A percentile compares a stretch with the other conserved stretches of the same genome.
These are phyloP conservation scores for Lycophotia porphyrea DNA, from an alignment of 2,888 invertebrate genomes.

Conservation along the genomic window DNA sequence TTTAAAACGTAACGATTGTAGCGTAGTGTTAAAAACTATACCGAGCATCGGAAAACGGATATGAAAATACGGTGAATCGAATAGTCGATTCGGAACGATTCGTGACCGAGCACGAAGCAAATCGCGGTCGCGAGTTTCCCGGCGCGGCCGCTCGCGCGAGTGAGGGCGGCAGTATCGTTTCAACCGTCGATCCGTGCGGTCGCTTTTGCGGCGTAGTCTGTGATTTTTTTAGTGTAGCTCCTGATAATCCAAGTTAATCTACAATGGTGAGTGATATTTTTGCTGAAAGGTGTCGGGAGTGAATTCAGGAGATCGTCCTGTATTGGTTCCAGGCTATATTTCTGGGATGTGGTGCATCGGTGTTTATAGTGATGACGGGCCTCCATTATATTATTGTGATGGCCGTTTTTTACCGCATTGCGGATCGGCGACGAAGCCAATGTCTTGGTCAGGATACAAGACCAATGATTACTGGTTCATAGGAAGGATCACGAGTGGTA, in stretches of 20 bases:
- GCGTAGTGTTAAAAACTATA: constrained; percentile 74
- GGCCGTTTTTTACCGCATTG: constrained; percentile 90
- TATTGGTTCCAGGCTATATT: constrained; percentile 82
- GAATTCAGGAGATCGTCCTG: constrained; percentile 79
- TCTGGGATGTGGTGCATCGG: constrained; percentile 86
- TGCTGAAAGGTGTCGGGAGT: constrained; percentile 83
- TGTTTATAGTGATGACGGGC: constrained; percentile 90
- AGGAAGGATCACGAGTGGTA: constrained; percentile 64
- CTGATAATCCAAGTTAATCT: constrained; percentile 91
- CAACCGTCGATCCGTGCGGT: constrained; percentile 89
- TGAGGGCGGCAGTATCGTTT: constrained; percentile 91
- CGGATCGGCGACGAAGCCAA: constrained; percentile 81
- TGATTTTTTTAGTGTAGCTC: constrained; percentile 91
- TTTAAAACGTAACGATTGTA: constrained; percentile 77
- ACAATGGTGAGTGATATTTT: constrained; percentile 90
- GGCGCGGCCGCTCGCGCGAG: constrained; percentile 89
- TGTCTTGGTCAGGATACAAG: constrained; percentile 68
- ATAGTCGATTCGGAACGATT: constrained; percentile 87
- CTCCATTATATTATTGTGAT: constrained; percentile 90
- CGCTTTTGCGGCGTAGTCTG: constrained; percentile 90
- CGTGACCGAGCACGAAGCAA: constrained; percentile 85
- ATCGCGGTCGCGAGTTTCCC: constrained; percentile 87
- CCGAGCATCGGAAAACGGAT: constrained; percentile 81
- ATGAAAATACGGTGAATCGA: constrained; percentile 87
- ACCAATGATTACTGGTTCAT: constrained; percentile 62